Percentiles rank a stretch among this genome's conserved stretches.
phyloP scores from a whole-genome alignment of 2,113 vertebrate species.

The Actinemys pallida region DNA sequence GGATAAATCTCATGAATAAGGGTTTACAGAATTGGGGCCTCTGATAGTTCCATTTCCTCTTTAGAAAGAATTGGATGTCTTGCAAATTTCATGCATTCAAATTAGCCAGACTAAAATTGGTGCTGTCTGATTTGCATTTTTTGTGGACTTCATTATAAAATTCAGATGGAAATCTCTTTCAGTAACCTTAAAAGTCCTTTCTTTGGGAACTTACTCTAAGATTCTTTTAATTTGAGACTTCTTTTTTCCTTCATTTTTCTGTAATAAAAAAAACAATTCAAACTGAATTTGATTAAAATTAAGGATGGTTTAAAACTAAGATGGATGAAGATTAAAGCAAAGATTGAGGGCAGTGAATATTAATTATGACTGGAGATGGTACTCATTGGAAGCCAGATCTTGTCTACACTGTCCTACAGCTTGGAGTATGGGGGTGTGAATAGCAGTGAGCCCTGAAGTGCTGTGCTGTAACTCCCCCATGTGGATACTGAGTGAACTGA shows the following conservation, averaged over 20 bases:
- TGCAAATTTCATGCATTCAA: background rate
- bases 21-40: background rate
- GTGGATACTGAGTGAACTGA: background rate
- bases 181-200: background rate
- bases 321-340: constrained; percentile 8
- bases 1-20: background rate
- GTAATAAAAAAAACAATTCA: background rate
- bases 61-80: background rate
- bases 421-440: background rate
- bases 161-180: constrained; percentile 26
- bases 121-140: constrained; percentile 17
- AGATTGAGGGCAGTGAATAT: background rate
- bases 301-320: constrained; percentile 3
- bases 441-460: background rate
- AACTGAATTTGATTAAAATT: constrained; percentile 21
- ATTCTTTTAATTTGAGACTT: background rate
- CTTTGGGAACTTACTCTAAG: background rate
- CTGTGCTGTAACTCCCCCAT: background rate
- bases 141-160: constrained; percentile 10
- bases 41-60: background rate
- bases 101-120: background rate
- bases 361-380: background rate
- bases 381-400: background rate
- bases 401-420: background rate
- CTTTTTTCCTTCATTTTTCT: background rate